Percentiles rank a stretch among this genome's conserved stretches.
Conservation (phyloP, 2,888 invertebrate species). For the Crossocerus cetratus region DNA sequence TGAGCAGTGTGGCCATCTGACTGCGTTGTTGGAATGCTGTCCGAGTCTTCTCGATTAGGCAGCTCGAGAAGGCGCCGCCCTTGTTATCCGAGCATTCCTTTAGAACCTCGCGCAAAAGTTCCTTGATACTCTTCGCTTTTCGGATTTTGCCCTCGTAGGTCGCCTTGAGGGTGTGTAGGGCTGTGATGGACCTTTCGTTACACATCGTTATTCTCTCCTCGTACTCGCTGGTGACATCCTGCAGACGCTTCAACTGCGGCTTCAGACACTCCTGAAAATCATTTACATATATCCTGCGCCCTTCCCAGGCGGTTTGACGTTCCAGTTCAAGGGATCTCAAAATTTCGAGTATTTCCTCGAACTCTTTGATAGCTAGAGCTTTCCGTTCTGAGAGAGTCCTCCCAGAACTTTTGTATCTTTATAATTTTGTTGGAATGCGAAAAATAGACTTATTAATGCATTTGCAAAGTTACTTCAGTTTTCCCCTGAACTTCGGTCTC, state of each 20-base stretch:
- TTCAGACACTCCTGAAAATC: conserved; percentile 28
- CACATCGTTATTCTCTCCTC: conserved; percentile 29
- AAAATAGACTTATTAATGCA: not conserved
- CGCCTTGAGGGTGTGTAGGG: conserved; percentile 1
- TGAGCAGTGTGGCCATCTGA: conserved; percentile 1
- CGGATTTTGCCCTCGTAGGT: conserved; percentile 9
- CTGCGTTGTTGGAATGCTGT: not conserved
- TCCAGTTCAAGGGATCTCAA: too few relatives aligned
- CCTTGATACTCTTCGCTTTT: not conserved
- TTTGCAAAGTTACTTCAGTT: conserved; percentile 20
- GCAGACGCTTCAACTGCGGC: conserved; percentile 22
- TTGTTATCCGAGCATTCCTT: conserved; percentile 27
- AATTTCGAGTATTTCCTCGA: too few relatives aligned
- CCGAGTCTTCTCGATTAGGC: conserved; percentile 21
- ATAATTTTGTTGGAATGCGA: too few relatives aligned
- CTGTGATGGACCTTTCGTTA: conserved; percentile 29
- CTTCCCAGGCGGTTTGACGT: too few relatives aligned
- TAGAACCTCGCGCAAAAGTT: conserved; percentile 17
- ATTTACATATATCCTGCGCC: conserved; percentile 7
- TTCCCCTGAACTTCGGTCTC: conserved; percentile 22
- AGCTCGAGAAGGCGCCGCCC: conserved; percentile 25
- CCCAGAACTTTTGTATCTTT: too few relatives aligned
- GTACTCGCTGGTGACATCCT: conserved; percentile 19
- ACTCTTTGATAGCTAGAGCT: too few relatives aligned
- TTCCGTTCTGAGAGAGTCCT: too few relatives aligned